These are phyloP conservation scores for Leptinotarsa lineolata DNA, from an alignment of 1,140 invertebrate genomes.

Conservation along the genomic window DNA sequence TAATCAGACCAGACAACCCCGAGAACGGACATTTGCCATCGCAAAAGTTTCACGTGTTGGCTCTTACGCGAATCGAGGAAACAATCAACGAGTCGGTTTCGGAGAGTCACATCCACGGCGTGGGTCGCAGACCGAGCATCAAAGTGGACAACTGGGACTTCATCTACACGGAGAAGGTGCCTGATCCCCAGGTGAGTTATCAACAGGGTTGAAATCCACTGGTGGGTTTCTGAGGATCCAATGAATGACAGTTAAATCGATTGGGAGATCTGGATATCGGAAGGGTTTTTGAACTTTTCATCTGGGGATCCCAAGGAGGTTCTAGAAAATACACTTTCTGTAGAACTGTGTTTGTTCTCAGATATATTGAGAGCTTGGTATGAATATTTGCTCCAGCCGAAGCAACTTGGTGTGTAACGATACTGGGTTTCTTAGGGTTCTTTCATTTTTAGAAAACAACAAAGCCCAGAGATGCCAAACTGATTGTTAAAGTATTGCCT, in stretches of 20 bases:
- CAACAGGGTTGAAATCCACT: not conserved
- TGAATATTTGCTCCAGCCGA: no score
- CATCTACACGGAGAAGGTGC: conserved; percentile 45
- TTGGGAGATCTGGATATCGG: no score
- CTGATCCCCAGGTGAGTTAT: conserved; percentile 17
- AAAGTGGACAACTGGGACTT: conserved; percentile 53
- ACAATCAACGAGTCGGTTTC: conserved; percentile 22
- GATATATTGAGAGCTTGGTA: no score
- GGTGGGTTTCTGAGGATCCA: not conserved
- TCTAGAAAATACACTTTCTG: no score
- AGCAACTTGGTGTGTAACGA: no score
- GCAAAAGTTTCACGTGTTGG: conserved; percentile 50
- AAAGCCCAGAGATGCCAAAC: no score
- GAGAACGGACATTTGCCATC: conserved; percentile 3
- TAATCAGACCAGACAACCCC: not conserved
- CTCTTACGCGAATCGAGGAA: conserved; percentile 47
- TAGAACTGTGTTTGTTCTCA: no score
- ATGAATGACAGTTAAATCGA: not conserved
- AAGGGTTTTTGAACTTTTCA: no score
- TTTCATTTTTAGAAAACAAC: no score
- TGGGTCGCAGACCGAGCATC: conserved; percentile 41
- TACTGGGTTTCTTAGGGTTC: no score
- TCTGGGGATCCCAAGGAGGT: no score
- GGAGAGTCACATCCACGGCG: not conserved
- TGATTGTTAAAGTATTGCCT: no score